Conservation (phyloP, 2,888 invertebrate species). For the Quadroppia sp. region DNA sequence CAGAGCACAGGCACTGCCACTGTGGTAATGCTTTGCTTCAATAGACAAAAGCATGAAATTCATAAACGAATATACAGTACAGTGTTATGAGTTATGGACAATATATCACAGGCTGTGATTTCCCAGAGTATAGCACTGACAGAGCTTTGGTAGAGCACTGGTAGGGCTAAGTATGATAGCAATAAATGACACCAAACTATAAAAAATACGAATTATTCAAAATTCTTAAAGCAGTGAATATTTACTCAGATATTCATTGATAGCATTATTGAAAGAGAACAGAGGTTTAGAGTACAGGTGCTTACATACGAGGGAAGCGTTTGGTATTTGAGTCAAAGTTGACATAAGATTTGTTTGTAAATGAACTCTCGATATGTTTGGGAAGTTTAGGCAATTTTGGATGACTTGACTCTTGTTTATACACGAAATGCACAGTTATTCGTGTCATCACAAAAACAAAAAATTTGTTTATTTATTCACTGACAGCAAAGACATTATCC, state of each 20-base stretch:
- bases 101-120: slow-evolving; percentile 36
- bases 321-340: background rate
- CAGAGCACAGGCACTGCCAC: slow-evolving; percentile 24
- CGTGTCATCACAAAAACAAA: slow-evolving; percentile 30
- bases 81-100: slow-evolving; percentile 25
- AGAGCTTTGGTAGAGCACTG: too few species aligned
- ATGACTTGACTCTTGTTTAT: slow-evolving; percentile 26
- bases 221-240: background rate
- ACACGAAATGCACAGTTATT: slow-evolving; percentile 29
- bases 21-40: slow-evolving; percentile 19
- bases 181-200: slow-evolving; percentile 28
- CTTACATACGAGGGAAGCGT: background rate
- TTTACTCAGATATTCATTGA: background rate
- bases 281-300: slow-evolving; percentile 12
- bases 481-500: slow-evolving; percentile 33
- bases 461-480: slow-evolving; percentile 31
- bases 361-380: background rate
- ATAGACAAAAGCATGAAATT: slow-evolving; percentile 27
- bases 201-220: background rate
- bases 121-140: slow-evolving; percentile 19
- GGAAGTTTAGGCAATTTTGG: background rate
- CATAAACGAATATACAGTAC: slow-evolving; percentile 13
- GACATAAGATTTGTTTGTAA: slow-evolving; percentile 22
- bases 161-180: background rate
- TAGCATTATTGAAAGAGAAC: background rate